These are phyloP conservation scores for Aurelia sp. DNA, from an alignment of 30 jellyfish, hydroid and myxozoan genomes.

Conservation along the genomic window DNA sequence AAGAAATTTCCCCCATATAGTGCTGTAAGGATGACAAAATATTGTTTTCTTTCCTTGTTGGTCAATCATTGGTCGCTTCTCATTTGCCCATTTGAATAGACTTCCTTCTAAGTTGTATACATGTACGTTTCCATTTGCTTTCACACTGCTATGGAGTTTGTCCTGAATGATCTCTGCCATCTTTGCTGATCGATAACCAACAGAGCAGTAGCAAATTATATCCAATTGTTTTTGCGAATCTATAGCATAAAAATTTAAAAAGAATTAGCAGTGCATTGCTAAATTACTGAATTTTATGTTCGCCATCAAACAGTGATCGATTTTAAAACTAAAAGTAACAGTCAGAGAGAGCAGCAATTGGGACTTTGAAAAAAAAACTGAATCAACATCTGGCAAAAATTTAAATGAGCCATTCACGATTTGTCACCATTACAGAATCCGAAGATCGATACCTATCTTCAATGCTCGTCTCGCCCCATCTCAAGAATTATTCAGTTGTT, in stretches of 20 bases:
- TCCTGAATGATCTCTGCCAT: constrained; percentile 60
- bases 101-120: constrained; percentile 82
- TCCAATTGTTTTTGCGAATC: constrained; percentile 12
- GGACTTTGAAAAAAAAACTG: too few relatives aligned
- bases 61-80: constrained; percentile 73
- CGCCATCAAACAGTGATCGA: too few relatives aligned
- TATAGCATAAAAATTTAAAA: background rate
- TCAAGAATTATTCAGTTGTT: too few relatives aligned
- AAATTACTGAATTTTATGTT: too few relatives aligned
- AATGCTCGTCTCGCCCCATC: too few relatives aligned
- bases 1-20: constrained; percentile 75
- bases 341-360: too few relatives aligned
- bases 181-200: constrained; percentile 87
- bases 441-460: too few relatives aligned
- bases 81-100: constrained; percentile 89
- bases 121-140: background rate
- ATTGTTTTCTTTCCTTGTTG: constrained; percentile 44
- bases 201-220: constrained; percentile 73
- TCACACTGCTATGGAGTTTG: constrained; percentile 17
- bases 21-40: constrained; percentile 80
- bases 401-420: too few relatives aligned
- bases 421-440: too few relatives aligned
- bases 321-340: too few relatives aligned
- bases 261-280: too few relatives aligned
- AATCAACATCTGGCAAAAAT: too few relatives aligned